Conservation (phyloP, 2,888 invertebrate species). For the Calameuta filiformis region DNA sequence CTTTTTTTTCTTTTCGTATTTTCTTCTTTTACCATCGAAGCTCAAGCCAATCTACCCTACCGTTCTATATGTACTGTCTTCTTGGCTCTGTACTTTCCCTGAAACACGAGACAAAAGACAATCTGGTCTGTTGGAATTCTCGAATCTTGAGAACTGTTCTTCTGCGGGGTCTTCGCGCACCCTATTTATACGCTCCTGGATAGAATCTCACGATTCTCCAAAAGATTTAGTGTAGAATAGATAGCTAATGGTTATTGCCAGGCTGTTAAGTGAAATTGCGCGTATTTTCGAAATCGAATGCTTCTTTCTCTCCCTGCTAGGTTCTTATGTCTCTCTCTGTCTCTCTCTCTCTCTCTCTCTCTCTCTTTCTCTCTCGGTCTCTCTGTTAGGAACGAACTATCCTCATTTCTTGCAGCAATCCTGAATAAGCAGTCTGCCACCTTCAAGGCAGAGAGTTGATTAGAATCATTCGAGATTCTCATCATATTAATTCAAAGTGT, state of each 20-base stretch:
- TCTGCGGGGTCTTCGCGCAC: neutral
- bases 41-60: no score
- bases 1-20: no score
- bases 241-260: constrained; percentile 21
- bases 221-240: constrained; percentile 11
- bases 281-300: constrained; percentile 17
- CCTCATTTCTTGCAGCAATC: neutral
- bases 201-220: constrained; percentile 32
- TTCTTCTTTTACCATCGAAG: no score
- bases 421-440: neutral
- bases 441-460: neutral
- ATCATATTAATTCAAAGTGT: neutral
- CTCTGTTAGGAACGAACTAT: neutral
- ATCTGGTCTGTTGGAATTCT: no score
- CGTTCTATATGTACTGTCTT: no score
- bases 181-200: constrained; percentile 28
- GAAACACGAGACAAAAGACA: no score
- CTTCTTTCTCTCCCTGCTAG: constrained; percentile 4
- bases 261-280: constrained; percentile 26
- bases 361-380: neutral
- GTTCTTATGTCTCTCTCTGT: neutral
- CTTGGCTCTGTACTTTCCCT: no score
- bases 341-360: neutral
- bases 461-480: neutral
- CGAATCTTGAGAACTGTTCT: neutral